These are phyloP conservation scores for Rotaria macrura DNA, from an alignment of 2,888 invertebrate genomes.

Conservation along the genomic window DNA sequence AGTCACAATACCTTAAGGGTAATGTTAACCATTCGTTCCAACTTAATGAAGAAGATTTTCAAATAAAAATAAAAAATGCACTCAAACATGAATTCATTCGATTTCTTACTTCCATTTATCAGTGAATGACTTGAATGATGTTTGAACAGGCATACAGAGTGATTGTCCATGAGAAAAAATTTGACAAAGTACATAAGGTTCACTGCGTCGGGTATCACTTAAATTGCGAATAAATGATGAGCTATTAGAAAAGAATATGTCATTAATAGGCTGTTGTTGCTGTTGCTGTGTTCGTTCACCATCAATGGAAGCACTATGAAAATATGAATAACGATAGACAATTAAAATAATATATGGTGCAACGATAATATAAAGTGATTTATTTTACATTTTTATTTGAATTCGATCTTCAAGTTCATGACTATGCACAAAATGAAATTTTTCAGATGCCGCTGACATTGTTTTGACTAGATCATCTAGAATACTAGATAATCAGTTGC, in stretches of 20 bases:
- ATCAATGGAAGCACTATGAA: background rate
- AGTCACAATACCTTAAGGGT: conserved; percentile 76
- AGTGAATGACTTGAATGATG: conserved; percentile 80
- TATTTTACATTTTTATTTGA: conserved; percentile 9
- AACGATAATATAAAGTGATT: background rate
- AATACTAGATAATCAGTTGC: background rate
- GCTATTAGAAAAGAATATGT: conserved; percentile 57
- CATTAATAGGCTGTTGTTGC: conserved; percentile 73
- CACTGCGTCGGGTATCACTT: conserved; percentile 74
- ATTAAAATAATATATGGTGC: background rate
- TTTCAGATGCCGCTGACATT: background rate
- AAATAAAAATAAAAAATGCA: conserved; percentile 39
- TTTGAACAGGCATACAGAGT: conserved; percentile 71
- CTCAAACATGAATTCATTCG: background rate
- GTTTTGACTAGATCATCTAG: background rate
- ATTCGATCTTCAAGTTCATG: conserved; percentile 5
- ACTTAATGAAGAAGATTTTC: conserved; percentile 62
- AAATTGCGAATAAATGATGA: conserved; percentile 82
- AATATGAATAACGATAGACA: background rate
- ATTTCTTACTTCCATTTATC: conserved; percentile 75
- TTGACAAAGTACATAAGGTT: conserved; percentile 76
- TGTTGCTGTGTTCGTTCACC: background rate
- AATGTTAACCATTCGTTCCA: conserved; percentile 95
- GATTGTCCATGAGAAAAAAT: conserved; percentile 68
- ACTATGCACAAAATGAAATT: background rate